These are phyloP conservation scores for Pedionomus torquatus DNA, from an alignment of 2,113 vertebrate genomes.

Conservation along the genomic window DNA sequence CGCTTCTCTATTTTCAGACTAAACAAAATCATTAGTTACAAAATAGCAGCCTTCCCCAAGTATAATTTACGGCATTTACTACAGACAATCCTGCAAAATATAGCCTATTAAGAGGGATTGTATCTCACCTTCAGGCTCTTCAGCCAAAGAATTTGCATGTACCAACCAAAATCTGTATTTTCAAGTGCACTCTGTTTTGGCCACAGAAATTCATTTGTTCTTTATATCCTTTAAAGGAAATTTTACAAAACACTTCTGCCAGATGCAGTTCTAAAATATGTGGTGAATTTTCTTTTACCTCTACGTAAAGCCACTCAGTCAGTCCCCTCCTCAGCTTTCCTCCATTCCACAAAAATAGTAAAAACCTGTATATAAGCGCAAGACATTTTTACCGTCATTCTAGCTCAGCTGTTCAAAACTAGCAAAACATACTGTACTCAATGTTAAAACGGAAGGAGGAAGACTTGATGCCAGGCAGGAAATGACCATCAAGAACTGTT, in stretches of 20 bases:
- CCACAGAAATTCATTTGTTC: neutral
- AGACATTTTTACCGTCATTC: neutral
- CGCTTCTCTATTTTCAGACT: neutral
- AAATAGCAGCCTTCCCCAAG: neutral
- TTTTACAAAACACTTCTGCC: neutral
- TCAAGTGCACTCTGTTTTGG: neutral
- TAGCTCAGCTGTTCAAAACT: neutral
- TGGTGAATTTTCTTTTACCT: neutral
- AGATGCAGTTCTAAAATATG: neutral
- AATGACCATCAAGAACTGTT: neutral
- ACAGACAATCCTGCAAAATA: neutral
- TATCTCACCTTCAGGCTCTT: neutral
- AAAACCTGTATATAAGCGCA: neutral
- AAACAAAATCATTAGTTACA: neutral
- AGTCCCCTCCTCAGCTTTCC: neutral
- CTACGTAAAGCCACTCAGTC: neutral
- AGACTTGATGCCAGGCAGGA: neutral
- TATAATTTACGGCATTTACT: neutral
- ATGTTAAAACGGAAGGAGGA: neutral
- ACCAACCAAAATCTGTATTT: neutral
- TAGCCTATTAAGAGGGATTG: neutral
- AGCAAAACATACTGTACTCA: neutral
- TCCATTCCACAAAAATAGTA: neutral
- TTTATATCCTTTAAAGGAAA: neutral
- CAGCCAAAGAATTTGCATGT: neutral